Evolutionary conservation across 2,113 vertebrate species (phyloP).

Genomic region (Dasyornis broadbenti): DNA sequence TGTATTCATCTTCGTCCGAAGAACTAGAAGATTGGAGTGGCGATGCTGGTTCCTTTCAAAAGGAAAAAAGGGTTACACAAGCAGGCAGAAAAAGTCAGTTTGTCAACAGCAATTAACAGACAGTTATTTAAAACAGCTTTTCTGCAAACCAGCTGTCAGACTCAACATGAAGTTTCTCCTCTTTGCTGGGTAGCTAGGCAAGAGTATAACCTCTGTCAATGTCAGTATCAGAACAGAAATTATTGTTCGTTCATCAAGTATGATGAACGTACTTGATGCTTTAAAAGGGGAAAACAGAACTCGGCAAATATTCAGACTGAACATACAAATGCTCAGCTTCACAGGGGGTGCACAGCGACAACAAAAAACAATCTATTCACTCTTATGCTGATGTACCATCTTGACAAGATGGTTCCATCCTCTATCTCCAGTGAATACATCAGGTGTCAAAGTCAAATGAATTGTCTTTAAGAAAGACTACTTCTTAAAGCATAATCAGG

Average conservation of each 20-base stretch:
- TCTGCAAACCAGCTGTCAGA: background rate
- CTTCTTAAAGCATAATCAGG: background rate
- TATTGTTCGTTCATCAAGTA: background rate
- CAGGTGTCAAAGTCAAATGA: background rate
- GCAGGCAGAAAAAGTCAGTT: background rate
- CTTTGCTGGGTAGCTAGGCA: background rate
- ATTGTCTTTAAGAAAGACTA: background rate
- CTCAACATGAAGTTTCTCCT: background rate
- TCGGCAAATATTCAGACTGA: background rate
- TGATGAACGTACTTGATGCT: too few relatives aligned
- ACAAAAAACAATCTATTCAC: background rate
- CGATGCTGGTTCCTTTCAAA: slow-evolving; percentile 72
- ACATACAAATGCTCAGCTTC: background rate
- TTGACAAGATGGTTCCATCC: background rate
- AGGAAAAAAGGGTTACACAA: background rate
- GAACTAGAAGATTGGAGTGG: slow-evolving; percentile 69
- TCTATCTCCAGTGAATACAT: background rate
- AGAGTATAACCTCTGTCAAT: background rate
- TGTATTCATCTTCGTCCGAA: slow-evolving; percentile 65
- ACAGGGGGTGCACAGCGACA: accelerated
- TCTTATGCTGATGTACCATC: background rate
- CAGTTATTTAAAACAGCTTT: background rate
- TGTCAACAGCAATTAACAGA: background rate
- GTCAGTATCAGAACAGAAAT: background rate
- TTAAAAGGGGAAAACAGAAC: background rate